These are phyloP conservation scores for Tuberolachnus salignus DNA, from an alignment of 2,888 invertebrate genomes.

Conservation along the genomic window DNA sequence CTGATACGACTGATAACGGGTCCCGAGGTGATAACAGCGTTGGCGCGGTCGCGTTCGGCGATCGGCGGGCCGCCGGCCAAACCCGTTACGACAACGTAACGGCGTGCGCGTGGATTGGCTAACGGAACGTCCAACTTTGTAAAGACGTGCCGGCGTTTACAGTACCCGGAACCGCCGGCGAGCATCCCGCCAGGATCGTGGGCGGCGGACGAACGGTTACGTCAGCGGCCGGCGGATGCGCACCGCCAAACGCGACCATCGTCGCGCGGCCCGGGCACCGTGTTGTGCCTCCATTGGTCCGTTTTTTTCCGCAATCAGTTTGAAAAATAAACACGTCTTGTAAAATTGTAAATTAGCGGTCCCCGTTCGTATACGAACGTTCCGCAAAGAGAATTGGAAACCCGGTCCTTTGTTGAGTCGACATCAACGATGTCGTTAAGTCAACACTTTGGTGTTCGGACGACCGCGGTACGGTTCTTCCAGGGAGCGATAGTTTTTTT, in stretches of 20 bases:
- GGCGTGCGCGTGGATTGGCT: neutral
- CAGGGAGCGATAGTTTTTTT: too few relatives aligned
- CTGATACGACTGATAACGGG: neutral
- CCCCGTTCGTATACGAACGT: neutral
- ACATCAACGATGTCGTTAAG: neutral
- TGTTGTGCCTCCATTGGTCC: slow-evolving; percentile 47
- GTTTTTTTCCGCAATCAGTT: neutral
- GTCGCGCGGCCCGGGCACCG: slow-evolving; percentile 8
- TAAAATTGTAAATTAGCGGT: too few relatives aligned
- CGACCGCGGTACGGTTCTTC: too few relatives aligned
- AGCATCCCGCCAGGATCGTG: neutral
- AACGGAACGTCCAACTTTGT: neutral
- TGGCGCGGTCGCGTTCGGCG: neutral
- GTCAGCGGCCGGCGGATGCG: accelerated
- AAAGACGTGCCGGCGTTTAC: neutral
- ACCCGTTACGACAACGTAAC: neutral
- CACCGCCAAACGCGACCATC: slow-evolving; percentile 25
- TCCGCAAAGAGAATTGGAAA: neutral
- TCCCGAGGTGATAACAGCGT: neutral
- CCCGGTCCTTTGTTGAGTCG: too few relatives aligned
- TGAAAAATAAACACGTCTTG: too few relatives aligned
- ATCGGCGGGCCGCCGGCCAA: too few relatives aligned
- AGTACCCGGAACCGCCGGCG: neutral
- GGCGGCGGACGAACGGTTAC: neutral
- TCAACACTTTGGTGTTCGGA: neutral